Evolutionary conservation across 2,888 invertebrate genomes (phyloP).

Genomic region (Mythimna ferrago): DNA sequence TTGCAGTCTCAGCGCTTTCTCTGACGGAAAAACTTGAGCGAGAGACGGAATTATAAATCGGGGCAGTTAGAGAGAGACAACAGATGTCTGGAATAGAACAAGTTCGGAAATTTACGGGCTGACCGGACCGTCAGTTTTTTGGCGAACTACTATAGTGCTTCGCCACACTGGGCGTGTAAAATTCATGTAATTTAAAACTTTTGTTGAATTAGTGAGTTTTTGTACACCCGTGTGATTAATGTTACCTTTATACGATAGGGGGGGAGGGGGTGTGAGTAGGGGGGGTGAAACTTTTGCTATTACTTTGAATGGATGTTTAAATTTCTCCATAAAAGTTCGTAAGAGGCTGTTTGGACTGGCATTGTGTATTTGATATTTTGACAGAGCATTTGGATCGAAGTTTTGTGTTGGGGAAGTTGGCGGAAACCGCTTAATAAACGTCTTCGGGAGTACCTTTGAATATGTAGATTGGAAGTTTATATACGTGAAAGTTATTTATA

Average conservation of each 20-base stretch:
- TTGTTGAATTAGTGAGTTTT: conserved; percentile 73
- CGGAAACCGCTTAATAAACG: conserved; percentile 74
- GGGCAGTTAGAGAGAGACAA: conserved; percentile 68
- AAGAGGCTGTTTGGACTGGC: conserved; percentile 67
- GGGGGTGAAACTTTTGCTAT: conserved; percentile 78
- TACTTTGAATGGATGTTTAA: conserved; percentile 83
- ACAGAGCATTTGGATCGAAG: conserved; percentile 73
- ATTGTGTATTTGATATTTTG: conserved; percentile 82
- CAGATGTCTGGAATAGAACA: conserved; percentile 74
- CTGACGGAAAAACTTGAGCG: conserved; percentile 59
- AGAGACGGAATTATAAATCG: conserved; percentile 67
- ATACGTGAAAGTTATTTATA: conserved; percentile 44
- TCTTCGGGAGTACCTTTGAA: conserved; percentile 55
- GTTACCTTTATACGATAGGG: conserved; percentile 67
- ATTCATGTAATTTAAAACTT: conserved; percentile 77
- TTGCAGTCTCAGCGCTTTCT: conserved; percentile 58
- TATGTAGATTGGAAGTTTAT: conserved; percentile 54
- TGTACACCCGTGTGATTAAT: conserved; percentile 74
- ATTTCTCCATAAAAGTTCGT: conserved; percentile 83
- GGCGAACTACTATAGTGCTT: conserved; percentile 68
- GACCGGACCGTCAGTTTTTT: conserved; percentile 73
- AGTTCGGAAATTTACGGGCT: conserved; percentile 75
- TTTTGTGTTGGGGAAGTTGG: conserved; percentile 67
- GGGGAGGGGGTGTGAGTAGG: conserved; percentile 13
- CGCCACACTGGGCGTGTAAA: conserved; percentile 71